Evolutionary conservation across 1,140 invertebrate genomes (phyloP).

Genomic region (Cardiocondyla obscurior): DNA sequence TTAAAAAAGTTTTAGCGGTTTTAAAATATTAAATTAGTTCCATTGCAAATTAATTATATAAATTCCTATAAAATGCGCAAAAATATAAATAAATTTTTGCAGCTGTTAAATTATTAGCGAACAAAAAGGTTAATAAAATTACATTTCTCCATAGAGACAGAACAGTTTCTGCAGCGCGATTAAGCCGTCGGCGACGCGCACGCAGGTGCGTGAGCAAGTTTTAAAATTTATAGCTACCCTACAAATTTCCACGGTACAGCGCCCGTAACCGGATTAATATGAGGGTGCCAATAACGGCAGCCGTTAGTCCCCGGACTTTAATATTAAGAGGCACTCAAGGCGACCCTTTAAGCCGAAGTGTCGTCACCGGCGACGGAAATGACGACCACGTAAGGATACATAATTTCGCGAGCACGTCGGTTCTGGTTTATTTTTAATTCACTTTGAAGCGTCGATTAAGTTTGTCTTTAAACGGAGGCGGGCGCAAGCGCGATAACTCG

Average conservation of each 20-base stretch:
- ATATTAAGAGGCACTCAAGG: constrained; percentile 69
- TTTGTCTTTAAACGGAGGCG: not conserved
- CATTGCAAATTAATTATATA: not conserved
- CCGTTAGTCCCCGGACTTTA: constrained; percentile 49
- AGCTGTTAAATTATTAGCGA: not conserved
- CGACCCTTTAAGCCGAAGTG: constrained; percentile 42
- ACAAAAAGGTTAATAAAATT: constrained; percentile 6
- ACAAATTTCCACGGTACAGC: constrained; percentile 58
- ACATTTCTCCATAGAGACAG: not conserved
- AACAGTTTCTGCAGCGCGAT: constrained; percentile 46
- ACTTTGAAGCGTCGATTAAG: not conserved
- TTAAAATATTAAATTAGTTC: not conserved
- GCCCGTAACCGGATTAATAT: constrained; percentile 65
- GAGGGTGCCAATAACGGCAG: constrained; percentile 63
- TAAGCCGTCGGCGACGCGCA: constrained; percentile 47
- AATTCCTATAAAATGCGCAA: not conserved
- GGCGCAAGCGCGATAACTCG: not conserved
- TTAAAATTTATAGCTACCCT: constrained; percentile 70
- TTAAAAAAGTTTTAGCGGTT: not conserved
- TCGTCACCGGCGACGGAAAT: constrained; percentile 37
- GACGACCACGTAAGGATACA: constrained; percentile 9
- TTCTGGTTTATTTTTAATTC: constrained; percentile 3
- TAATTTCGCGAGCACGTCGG: constrained; percentile 8
- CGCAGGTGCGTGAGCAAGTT: constrained; percentile 67
- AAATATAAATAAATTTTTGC: not conserved